Percentiles rank a stretch among this genome's conserved stretches.
Conservation (phyloP, 2,888 invertebrate species). For the Sclerodermus sp. region DNA sequence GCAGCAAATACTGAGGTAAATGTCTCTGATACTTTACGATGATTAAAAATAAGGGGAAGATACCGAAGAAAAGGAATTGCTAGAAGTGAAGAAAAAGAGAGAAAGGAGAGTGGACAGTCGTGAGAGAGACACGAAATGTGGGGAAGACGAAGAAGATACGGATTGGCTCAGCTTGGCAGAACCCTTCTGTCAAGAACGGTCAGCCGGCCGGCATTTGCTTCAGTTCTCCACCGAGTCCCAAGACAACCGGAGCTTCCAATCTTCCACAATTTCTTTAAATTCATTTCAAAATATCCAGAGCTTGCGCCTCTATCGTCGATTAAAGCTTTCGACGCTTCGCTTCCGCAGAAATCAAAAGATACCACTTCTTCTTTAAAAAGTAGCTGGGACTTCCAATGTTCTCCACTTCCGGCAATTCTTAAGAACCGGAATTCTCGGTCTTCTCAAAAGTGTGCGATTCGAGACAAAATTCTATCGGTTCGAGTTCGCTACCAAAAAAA, state of each 20-base stretch:
- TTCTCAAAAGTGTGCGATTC: too few relatives aligned
- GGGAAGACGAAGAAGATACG: background rate
- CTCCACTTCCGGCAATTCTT: background rate
- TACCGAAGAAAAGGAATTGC: too few relatives aligned
- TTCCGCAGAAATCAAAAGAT: too few relatives aligned
- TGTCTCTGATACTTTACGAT: too few relatives aligned
- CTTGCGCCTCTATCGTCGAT: too few relatives aligned
- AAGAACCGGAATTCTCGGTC: background rate
- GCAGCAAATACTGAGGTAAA: too few relatives aligned
- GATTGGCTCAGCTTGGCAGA: constrained; percentile 44
- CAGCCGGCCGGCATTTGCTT: constrained; percentile 46
- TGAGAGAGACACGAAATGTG: background rate
- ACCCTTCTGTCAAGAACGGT: constrained; percentile 34
- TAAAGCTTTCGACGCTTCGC: too few relatives aligned
- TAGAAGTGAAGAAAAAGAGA: background rate
- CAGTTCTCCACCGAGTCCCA: constrained; percentile 46
- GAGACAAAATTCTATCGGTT: too few relatives aligned
- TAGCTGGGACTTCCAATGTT: background rate
- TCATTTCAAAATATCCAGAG: too few relatives aligned
- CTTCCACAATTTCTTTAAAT: constrained; percentile 3
- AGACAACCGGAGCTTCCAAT: constrained; percentile 41
- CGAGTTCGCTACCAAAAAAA: too few relatives aligned
- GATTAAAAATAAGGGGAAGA: too few relatives aligned
- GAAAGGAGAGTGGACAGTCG: background rate
- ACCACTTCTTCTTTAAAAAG: too few relatives aligned